Conservation (phyloP, 2,113 vertebrate genomes). For the Tachuris rubrigastra region DNA sequence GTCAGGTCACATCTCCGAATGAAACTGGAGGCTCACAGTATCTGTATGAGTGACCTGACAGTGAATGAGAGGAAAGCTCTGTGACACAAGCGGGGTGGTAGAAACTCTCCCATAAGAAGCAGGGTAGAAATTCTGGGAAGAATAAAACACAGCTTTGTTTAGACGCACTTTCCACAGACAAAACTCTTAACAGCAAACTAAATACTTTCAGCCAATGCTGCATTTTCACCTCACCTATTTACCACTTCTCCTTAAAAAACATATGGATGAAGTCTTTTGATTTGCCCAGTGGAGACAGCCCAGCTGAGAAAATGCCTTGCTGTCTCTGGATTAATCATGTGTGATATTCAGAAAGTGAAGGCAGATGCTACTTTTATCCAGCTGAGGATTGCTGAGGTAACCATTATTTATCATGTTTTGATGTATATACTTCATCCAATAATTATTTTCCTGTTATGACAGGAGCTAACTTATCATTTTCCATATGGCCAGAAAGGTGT, state of each 20-base stretch:
- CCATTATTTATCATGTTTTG: constrained; percentile 47
- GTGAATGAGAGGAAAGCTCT: not conserved
- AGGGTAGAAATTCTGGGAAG: not conserved
- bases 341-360: constrained; percentile 11
- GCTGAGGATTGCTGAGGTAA: not conserved
- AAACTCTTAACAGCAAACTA: not conserved
- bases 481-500: constrained; percentile 36
- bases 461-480: constrained; percentile 54
- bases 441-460: constrained; percentile 27
- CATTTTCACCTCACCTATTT: not conserved
- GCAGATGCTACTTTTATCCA: constrained; percentile 44
- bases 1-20: not conserved
- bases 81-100: not conserved
- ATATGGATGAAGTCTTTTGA: not conserved
- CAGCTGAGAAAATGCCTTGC: not conserved
- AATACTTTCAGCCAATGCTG: not conserved
- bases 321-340: not conserved
- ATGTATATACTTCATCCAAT: constrained; percentile 11
- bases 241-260: not conserved
- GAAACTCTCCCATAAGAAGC: not conserved
- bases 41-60: not conserved
- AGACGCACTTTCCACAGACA: not conserved
- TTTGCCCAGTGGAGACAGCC: not conserved
- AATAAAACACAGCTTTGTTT: not conserved
- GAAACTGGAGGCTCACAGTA: not conserved